Evolutionary conservation across 2,888 invertebrate genomes (phyloP).

Genomic region (Epsilonema sp.): DNA sequence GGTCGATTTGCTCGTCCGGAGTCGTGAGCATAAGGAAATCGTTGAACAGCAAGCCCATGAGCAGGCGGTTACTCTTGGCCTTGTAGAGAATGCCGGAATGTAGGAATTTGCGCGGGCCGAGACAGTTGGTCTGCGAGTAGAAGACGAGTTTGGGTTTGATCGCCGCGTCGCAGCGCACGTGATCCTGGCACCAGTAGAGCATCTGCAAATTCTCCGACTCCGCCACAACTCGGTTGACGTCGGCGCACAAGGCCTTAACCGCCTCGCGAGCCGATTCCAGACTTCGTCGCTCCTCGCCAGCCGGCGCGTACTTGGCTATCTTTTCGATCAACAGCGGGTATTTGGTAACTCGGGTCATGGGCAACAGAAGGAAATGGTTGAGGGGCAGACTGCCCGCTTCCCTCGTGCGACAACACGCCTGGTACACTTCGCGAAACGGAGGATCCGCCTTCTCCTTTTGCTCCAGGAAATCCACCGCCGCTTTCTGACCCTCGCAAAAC

Average conservation of each 20-base stretch:
- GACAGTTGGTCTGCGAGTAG: constrained; percentile 50
- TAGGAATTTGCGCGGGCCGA: constrained; percentile 51
- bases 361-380: constrained; percentile 53
- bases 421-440: constrained; percentile 16
- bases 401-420: constrained; percentile 45
- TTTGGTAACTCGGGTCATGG: constrained; percentile 58
- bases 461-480: constrained; percentile 13
- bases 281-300: too few species aligned
- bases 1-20: constrained; percentile 15
- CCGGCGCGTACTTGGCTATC: background rate
- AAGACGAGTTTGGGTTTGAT: constrained; percentile 37
- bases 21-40: constrained; percentile 49
- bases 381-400: constrained; percentile 50
- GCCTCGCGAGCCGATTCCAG: constrained; percentile 45
- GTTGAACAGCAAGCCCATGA: constrained; percentile 51
- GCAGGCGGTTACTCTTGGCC: constrained; percentile 52
- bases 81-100: constrained; percentile 50
- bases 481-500: constrained; percentile 16
- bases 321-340: constrained; percentile 44
- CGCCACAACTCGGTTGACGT: constrained; percentile 55
- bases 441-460: background rate
- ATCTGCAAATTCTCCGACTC: constrained; percentile 53
- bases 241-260: constrained; percentile 46
- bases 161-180: constrained; percentile 46
- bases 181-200: constrained; percentile 51